Conservation (phyloP, 2,797 vertebrate genomes). For the Knipowitschia caucasica region DNA sequence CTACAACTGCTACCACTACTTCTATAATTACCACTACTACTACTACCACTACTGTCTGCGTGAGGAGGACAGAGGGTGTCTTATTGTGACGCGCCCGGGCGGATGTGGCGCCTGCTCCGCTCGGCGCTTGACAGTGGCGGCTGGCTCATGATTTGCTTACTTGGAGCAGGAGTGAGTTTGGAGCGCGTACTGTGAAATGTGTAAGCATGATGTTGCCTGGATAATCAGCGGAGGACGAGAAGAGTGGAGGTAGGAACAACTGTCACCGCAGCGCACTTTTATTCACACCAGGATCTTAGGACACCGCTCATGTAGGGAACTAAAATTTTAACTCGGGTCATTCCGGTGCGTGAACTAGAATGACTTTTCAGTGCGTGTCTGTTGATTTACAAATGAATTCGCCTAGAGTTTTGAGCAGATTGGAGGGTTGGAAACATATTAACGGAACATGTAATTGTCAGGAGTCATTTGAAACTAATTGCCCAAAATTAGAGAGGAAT, state of each 20-base stretch:
- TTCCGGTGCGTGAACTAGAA: conserved; percentile 36
- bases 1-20: too few relatives aligned
- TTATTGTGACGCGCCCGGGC: conserved; percentile 48
- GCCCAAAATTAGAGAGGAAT: neutral
- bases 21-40: too few relatives aligned
- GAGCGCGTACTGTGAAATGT: conserved; percentile 92
- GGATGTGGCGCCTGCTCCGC: conserved; percentile 15
- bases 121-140: conserved; percentile 38
- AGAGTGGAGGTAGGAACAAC: conserved; percentile 70
- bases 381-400: neutral
- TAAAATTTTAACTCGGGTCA: neutral
- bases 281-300: too few relatives aligned
- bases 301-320: neutral
- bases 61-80: too few relatives aligned
- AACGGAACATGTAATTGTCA: too few relatives aligned
- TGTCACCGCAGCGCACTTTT: conserved; percentile 27
- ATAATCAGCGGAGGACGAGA: conserved; percentile 69
- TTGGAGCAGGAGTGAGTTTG: conserved; percentile 82
- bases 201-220: conserved; percentile 78
- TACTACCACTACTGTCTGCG: too few relatives aligned
- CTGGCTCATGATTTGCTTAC: conserved; percentile 84
- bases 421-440: too few relatives aligned
- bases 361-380: conserved; percentile 32
- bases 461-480: conserved; percentile 46
- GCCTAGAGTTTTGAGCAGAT: too few relatives aligned